Evolutionary conservation across 2,888 invertebrate species (phyloP).

Genomic region (Thysanoteuthis rhombus): DNA sequence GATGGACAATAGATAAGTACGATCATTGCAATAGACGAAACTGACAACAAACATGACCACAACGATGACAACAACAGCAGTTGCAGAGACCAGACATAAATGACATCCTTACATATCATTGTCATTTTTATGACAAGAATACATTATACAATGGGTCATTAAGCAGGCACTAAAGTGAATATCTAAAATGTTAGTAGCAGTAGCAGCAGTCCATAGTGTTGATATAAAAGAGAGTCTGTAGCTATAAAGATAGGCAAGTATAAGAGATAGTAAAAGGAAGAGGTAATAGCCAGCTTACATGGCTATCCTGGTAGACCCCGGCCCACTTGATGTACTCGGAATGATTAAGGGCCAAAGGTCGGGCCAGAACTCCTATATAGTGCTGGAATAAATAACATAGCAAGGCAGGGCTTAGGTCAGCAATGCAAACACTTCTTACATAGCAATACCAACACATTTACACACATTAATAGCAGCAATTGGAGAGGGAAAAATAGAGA

Average conservation of each 20-base stretch:
- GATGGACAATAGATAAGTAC: background rate
- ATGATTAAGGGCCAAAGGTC: conserved; percentile 57
- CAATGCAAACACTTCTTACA: background rate
- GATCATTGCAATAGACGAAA: background rate
- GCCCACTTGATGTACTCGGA: conserved; percentile 53
- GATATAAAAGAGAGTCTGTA: background rate
- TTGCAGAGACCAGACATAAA: background rate
- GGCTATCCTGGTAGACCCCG: conserved; percentile 41
- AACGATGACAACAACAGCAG: background rate
- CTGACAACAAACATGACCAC: background rate
- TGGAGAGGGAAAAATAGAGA: background rate
- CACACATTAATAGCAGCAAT: conserved; percentile 15
- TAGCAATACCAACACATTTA: conserved; percentile 23
- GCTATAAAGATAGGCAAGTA: background rate
- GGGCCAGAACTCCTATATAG: conserved; percentile 58
- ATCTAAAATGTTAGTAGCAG: background rate
- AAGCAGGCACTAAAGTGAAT: background rate
- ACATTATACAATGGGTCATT: background rate
- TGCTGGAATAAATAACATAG: conserved; percentile 44
- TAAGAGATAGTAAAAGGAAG: conserved; percentile 25
- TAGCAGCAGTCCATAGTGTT: background rate
- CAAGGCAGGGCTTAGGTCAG: conserved; percentile 26
- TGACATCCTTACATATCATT: background rate
- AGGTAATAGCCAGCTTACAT: conserved; percentile 34
- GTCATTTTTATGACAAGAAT: background rate